Evolutionary conservation across 2,888 invertebrate genomes (phyloP), one percentile per base, ranked within the genome.

Genomic region (Diaperis boleti): DNA sequence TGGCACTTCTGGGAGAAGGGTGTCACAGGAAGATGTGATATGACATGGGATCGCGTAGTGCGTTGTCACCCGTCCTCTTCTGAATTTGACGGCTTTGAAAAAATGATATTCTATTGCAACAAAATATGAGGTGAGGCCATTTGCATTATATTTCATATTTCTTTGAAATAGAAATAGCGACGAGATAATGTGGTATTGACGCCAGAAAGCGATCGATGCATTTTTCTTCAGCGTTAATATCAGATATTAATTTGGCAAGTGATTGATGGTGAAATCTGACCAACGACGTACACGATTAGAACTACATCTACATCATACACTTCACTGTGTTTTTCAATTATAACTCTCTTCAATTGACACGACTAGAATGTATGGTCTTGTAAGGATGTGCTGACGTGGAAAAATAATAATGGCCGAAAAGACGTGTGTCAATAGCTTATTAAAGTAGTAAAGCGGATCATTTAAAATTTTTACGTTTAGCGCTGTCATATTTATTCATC

Each of bases 1-100:
- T 61, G 54, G 52, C 54, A 61, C 61, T 61, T 54, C 49, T 55
- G 55, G 22, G 33, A 56, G 31, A 33, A 47, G 56, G 47, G 44
- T 47, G 33, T 33, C 47, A 8, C 45, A 47, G 11, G 35, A 35
- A 33, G 29, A 56, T 56, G 35, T 47, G 62, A 62, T 62, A 56
- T 56, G 56, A 62, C 47, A 62, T 13, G 39, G 44, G 62, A 62
- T 62, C 47, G 45, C 39, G 35, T 57, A 22, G 22, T 45, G 44
- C 41, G 18, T 14, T 57, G 57, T 57, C 57, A 57, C 29, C 42
- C 56, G 44, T 35, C 45, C 5, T 50, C 35, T 49, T 22, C 10
- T 15, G 42, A 29, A 17, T 42, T 41, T 54, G 54, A 54, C 41
- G 29, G 11, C 29, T 50, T 37, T 2, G 35, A 37, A 50, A 50